These are phyloP conservation scores for Falco punctatus DNA, from an alignment of 2,113 vertebrate species.

Conservation along the genomic window DNA sequence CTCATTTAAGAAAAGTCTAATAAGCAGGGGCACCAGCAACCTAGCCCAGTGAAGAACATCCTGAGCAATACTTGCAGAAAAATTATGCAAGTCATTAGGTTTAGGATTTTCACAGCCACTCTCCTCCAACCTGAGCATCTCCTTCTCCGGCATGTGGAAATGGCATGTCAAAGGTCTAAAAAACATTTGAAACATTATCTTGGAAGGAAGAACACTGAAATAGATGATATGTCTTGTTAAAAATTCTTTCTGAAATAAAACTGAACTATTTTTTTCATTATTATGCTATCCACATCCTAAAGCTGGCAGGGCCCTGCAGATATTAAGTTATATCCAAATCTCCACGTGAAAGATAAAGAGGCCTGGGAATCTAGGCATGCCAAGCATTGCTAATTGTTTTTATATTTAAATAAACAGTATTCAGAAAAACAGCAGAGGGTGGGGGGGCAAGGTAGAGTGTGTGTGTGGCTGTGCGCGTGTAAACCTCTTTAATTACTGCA, in stretches of 20 bases:
- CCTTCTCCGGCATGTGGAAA: neutral
- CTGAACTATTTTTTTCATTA: neutral
- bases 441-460: accelerated
- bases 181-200: neutral
- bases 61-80: neutral
- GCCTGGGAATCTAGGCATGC: neutral
- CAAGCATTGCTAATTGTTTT: neutral
- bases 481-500: neutral
- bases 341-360: neutral
- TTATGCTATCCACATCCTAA: neutral
- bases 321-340: neutral
- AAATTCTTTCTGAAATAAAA: neutral
- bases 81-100: neutral
- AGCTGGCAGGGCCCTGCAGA: neutral
- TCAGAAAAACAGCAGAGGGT: accelerated
- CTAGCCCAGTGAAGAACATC: neutral
- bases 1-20: neutral
- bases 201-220: neutral
- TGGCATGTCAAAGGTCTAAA: neutral
- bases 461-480: accelerated
- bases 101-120: neutral
- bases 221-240: neutral
- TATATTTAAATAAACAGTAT: neutral
- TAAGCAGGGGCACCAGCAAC: neutral
- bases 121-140: neutral